phyloP scores from a whole-genome alignment of 1,140 invertebrate genomes.

The Drosophila melanogaster region Release_6_plus_ISO1_MT NC_004354.4:455501-456000 shows the following conservation, averaged over 20 bases:
- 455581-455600: background rate
- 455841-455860: no score
- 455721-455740: conserved; percentile 6
- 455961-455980: no score
- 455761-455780: background rate
- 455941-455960: no score
- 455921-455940: no score
- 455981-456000: no score
- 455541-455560: conserved; percentile 6
- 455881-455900: no score
- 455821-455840: no score
- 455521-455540: background rate
- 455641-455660: background rate
- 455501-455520: conserved; percentile 43
- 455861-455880: no score
- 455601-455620: conserved; percentile 10
- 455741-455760: background rate
- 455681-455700: background rate
- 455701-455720: conserved; percentile 5
- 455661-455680: background rate
- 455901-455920: no score
- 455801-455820: background rate
- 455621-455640: conserved; percentile 13
- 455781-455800: background rate
- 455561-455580: conserved; percentile 15